Evolutionary conservation across 2,113 vertebrate genomes (phyloP).

Genomic region (Excalfactoria chinensis): DNA sequence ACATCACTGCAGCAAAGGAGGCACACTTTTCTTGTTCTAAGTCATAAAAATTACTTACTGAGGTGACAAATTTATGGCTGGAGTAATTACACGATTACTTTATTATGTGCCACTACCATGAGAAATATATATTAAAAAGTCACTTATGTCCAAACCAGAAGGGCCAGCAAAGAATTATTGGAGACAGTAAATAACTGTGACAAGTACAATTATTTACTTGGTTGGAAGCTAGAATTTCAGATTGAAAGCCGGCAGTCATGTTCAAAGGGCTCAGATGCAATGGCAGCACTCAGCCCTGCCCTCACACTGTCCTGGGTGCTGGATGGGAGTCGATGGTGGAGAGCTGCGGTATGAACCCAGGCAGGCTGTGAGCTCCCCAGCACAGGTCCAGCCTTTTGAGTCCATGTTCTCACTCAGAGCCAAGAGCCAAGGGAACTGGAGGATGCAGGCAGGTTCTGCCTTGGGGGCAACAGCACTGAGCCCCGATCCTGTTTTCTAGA

Average conservation of each 20-base stretch:
- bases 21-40: background rate
- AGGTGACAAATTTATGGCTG: constrained; percentile 64
- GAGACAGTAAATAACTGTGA: constrained; percentile 34
- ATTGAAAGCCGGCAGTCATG: background rate
- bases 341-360: background rate
- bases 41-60: constrained; percentile 25
- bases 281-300: background rate
- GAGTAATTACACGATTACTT: constrained; percentile 60
- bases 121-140: constrained; percentile 48
- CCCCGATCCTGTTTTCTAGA: background rate
- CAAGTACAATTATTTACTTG: background rate
- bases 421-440: background rate
- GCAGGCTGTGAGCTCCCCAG: background rate
- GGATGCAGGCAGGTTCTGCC: background rate
- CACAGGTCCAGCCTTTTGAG: background rate
- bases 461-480: background rate
- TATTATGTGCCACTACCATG: constrained; percentile 49
- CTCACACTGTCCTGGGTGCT: accelerated
- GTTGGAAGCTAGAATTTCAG: background rate
- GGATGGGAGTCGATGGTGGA: no score
- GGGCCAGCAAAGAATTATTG: constrained; percentile 13
- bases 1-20: constrained; percentile 10
- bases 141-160: constrained; percentile 2
- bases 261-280: background rate
- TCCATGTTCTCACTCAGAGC: no score